These are phyloP conservation scores for Ormyrus nitidulus DNA, from an alignment of 2,888 invertebrate genomes.

Conservation along the genomic window DNA sequence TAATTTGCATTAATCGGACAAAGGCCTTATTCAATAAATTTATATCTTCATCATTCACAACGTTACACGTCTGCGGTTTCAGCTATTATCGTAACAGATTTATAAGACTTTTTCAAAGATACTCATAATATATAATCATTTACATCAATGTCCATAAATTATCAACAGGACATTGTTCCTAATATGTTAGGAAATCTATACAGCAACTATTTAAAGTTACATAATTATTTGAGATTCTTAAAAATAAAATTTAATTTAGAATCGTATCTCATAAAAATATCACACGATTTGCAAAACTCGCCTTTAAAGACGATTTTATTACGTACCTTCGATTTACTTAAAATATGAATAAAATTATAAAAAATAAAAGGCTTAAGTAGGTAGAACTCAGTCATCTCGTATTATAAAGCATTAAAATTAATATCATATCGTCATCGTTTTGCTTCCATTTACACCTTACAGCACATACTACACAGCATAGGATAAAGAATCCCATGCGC, in stretches of 20 bases:
- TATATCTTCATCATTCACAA: conserved; percentile 12
- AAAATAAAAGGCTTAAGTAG: conserved; percentile 39
- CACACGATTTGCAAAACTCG: conserved; percentile 41
- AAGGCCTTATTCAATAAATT: conserved; percentile 21
- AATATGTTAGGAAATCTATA: conserved; percentile 44
- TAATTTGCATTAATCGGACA: conserved; percentile 20
- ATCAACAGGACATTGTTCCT: conserved; percentile 43
- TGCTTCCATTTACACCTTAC: conserved; percentile 39
- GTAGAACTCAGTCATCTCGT: conserved; percentile 17
- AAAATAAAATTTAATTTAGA: conserved; percentile 32
- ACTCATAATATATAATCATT: conserved; percentile 32
- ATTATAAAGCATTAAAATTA: conserved; percentile 45
- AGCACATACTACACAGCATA: no score
- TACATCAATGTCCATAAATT: conserved; percentile 40
- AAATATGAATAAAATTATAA: conserved; percentile 21
- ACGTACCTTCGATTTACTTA: not conserved
- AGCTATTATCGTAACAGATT: conserved; percentile 27
- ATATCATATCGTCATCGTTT: conserved; percentile 28
- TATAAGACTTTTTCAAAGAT: conserved; percentile 9
- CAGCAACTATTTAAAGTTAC: conserved; percentile 33
- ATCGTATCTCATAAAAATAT: conserved; percentile 47
- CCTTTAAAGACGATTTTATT: not conserved
- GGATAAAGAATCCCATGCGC: no score
- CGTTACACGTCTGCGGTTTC: conserved; percentile 40
- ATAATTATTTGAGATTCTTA: conserved; percentile 44